Evolutionary conservation across 2,113 vertebrate species (phyloP).

Genomic region (Aspidoscelis tigris): DNA sequence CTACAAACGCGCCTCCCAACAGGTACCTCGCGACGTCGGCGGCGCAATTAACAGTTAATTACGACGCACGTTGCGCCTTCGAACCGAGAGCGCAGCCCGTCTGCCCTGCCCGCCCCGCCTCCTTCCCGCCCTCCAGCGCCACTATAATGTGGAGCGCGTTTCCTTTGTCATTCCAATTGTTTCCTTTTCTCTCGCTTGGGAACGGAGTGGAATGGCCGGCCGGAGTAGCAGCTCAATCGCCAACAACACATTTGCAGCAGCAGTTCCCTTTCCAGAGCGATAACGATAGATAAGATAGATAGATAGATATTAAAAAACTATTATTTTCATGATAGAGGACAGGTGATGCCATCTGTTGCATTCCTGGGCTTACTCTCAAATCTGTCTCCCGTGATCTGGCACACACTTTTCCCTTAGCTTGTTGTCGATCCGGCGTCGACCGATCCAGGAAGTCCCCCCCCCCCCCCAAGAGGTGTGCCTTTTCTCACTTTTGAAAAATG

Average conservation of each 20-base stretch:
- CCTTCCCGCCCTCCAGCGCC: not conserved
- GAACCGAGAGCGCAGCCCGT: not conserved
- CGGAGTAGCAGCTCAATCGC: not conserved
- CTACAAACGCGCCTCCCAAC: too few relatives aligned
- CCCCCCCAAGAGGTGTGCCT: not conserved
- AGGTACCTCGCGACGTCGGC: too few relatives aligned
- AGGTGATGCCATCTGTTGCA: not conserved
- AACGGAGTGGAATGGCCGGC: slow-evolving; percentile 14
- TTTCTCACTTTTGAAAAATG: not conserved
- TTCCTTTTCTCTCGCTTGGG: not conserved
- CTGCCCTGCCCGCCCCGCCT: not conserved
- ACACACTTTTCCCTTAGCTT: not conserved
- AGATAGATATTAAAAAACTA: too few relatives aligned
- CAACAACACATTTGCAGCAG: not conserved
- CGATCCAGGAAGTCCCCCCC: not conserved
- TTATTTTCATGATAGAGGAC: not conserved
- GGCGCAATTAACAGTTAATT: slow-evolving; percentile 10
- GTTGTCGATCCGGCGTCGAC: not conserved
- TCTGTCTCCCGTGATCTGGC: too few relatives aligned
- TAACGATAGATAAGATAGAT: too few relatives aligned
- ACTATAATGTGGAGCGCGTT: not conserved
- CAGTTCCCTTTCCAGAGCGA: too few relatives aligned
- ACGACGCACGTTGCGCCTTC: slow-evolving; percentile 17
- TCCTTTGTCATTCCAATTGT: not conserved
- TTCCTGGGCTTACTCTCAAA: not conserved